Conservation (phyloP, 2,888 invertebrate genomes). For the Amphipoea oculea region DNA sequence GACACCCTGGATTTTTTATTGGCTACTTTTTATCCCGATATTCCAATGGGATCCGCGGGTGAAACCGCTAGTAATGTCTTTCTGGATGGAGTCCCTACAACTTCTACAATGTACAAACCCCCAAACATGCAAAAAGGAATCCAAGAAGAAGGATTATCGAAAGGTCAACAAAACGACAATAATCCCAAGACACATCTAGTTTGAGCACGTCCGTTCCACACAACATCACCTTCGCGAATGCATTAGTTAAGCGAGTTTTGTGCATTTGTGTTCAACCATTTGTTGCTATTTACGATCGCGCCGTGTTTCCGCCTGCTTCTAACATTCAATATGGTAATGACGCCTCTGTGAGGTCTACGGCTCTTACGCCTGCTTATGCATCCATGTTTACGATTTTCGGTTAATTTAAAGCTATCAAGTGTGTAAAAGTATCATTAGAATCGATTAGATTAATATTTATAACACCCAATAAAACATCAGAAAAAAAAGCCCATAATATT, state of each 20-base stretch:
- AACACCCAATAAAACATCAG: conserved; percentile 55
- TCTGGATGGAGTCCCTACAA: neutral
- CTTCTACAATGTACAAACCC: neutral
- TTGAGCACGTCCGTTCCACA: conserved; percentile 49
- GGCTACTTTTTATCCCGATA: too few relatives aligned
- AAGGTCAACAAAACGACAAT: conserved; percentile 45
- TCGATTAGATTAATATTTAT: conserved; percentile 50
- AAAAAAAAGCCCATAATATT: conserved; percentile 65
- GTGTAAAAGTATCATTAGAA: conserved; percentile 27
- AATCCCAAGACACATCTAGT: conserved; percentile 50
- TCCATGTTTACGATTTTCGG: conserved; percentile 29
- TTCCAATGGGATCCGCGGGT: too few relatives aligned
- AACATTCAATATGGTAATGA: conserved; percentile 69
- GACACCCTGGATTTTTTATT: too few relatives aligned
- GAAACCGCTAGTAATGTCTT: neutral
- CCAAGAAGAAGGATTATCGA: conserved; percentile 7
- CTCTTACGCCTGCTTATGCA: conserved; percentile 33
- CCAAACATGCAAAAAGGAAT: neutral
- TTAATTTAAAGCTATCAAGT: conserved; percentile 12
- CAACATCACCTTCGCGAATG: conserved; percentile 79
- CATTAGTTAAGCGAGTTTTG: conserved; percentile 83
- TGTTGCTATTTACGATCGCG: conserved; percentile 75
- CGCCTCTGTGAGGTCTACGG: conserved; percentile 62
- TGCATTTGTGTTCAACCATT: conserved; percentile 77
- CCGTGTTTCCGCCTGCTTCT: conserved; percentile 73